These are phyloP conservation scores for Alectura lathami DNA, from an alignment of 2,113 vertebrate species.

Conservation along the genomic window DNA sequence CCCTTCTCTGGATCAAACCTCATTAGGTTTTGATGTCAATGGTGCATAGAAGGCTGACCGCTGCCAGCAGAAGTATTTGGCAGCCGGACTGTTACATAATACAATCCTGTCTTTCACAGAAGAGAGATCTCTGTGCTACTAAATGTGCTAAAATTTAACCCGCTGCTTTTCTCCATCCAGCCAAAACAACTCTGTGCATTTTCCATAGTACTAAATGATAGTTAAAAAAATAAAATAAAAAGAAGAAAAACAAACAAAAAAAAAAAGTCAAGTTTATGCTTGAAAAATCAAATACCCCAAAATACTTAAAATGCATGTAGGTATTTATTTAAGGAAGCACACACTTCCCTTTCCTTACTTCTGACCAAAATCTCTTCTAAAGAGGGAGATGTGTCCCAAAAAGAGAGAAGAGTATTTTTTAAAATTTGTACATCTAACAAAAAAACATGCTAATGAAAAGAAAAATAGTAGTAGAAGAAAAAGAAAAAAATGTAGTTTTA, in stretches of 20 bases:
- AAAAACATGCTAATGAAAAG: not conserved
- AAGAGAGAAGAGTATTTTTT: not conserved
- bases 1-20: constrained; percentile 66
- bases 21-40: constrained; percentile 72
- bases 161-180: constrained; percentile 50
- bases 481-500: no score
- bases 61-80: constrained; percentile 73
- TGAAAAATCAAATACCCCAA: constrained; percentile 16
- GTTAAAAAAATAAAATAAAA: not conserved
- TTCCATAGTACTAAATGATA: constrained; percentile 35
- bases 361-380: not conserved
- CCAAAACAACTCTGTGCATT: constrained; percentile 52
- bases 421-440: not conserved
- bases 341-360: constrained; percentile 50
- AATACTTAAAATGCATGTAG: not conserved
- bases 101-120: constrained; percentile 73
- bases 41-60: constrained; percentile 67
- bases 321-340: constrained; percentile 62
- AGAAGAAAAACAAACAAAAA: no score
- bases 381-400: constrained; percentile 14
- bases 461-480: no score
- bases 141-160: constrained; percentile 69
- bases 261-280: not conserved
- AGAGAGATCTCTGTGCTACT: constrained; percentile 61
- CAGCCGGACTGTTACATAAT: constrained; percentile 68